Evolutionary conservation across 2,113 vertebrate genomes (phyloP).

Genomic region (Pholis gunnellus): DNA sequence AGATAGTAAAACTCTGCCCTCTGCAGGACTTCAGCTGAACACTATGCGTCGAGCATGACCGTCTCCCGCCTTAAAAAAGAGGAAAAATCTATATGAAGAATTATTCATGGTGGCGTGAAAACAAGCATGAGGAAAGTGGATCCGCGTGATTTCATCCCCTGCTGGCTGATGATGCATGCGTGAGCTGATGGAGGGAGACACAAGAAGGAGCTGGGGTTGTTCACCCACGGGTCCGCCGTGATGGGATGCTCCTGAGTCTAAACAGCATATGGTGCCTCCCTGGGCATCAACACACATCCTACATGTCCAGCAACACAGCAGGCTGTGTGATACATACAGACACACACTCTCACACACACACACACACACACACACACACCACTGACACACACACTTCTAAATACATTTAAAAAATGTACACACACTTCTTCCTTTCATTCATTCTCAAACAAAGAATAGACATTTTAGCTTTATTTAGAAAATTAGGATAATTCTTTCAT

Average conservation of each 20-base stretch:
- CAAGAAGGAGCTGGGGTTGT: slow-evolving; percentile 48
- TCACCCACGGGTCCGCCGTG: slow-evolving; percentile 53
- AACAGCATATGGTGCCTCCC: slow-evolving; percentile 82
- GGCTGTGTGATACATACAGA: slow-evolving; percentile 32
- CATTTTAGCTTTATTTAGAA: not conserved
- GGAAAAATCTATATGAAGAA: slow-evolving; percentile 57
- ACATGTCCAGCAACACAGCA: slow-evolving; percentile 70
- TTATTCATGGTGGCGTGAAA: slow-evolving; percentile 40
- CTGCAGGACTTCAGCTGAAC: slow-evolving; percentile 79
- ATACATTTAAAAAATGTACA: slow-evolving; percentile 5
- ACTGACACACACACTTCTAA: not conserved
- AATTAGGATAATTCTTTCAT: not conserved
- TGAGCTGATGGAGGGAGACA: slow-evolving; percentile 57
- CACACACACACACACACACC: slow-evolving; percentile 12
- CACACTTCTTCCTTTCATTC: slow-evolving; percentile 16
- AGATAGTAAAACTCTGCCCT: slow-evolving; percentile 85
- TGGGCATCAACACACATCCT: slow-evolving; percentile 73
- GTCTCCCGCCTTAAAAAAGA: slow-evolving; percentile 15
- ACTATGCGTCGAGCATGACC: slow-evolving; percentile 14
- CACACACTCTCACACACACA: slow-evolving; percentile 18
- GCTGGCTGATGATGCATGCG: slow-evolving; percentile 42
- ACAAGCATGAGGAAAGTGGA: slow-evolving; percentile 31
- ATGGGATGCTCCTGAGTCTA: slow-evolving; percentile 68
- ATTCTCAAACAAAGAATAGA: not conserved
- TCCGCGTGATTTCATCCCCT: slow-evolving; percentile 47